Conservation (phyloP, 2,888 invertebrate species). For the Myopa tessellatipennis region DNA sequence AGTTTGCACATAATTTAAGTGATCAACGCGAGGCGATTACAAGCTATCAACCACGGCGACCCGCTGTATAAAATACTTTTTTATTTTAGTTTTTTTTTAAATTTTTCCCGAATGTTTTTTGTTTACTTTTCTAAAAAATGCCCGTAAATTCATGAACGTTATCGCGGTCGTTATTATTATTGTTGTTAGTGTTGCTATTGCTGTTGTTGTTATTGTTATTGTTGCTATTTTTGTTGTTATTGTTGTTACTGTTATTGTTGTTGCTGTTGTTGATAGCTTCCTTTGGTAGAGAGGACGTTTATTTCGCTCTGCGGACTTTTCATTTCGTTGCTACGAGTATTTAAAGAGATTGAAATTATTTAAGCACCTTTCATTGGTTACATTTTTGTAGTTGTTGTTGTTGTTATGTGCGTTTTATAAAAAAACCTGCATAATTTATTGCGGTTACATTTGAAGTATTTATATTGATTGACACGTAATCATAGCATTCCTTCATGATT, state of each 20-base stretch:
- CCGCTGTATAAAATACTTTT: too few species aligned
- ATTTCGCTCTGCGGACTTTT: neutral
- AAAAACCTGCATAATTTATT: neutral
- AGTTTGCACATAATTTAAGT: neutral
- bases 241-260: too few species aligned
- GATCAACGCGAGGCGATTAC: neutral
- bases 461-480: neutral
- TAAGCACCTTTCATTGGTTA: neutral
- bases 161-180: too few species aligned
- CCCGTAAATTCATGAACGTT: neutral
- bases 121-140: neutral
- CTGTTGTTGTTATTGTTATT: too few species aligned
- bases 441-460: neutral
- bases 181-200: too few species aligned
- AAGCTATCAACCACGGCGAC: neutral
- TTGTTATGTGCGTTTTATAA: neutral
- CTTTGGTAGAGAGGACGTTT: neutral
- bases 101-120: neutral
- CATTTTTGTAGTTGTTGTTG: neutral
- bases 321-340: neutral
- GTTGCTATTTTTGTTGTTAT: too few species aligned
- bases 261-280: too few species aligned
- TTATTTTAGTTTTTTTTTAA: neutral
- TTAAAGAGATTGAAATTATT: neutral
- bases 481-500: neutral